Conservation (phyloP, 2,888 invertebrate species). For the Drosophila eohydei region DNA sequence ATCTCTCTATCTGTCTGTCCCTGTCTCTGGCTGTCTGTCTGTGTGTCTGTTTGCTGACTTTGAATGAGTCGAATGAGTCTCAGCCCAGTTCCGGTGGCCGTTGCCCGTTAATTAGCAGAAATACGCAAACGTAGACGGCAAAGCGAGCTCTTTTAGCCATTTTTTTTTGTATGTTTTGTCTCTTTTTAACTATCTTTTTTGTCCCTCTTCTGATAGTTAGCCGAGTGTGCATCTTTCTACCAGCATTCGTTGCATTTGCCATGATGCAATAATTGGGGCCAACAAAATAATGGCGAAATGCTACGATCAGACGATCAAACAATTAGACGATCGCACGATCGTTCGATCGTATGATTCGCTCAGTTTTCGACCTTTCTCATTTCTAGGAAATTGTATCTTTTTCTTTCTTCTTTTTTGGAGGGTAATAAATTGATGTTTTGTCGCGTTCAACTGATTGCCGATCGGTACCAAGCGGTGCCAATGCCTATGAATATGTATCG, state of each 20-base stretch:
- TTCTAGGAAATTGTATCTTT: conserved; percentile 68
- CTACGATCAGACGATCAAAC: conserved; percentile 31
- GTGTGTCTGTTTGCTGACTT: conserved; percentile 52
- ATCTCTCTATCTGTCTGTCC: conserved; percentile 25
- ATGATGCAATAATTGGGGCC: conserved; percentile 71
- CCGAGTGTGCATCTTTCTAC: conserved; percentile 47
- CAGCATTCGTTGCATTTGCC: conserved; percentile 18
- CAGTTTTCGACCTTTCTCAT: conserved; percentile 62
- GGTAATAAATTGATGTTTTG: conserved; percentile 43
- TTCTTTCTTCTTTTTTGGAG: conserved; percentile 13
- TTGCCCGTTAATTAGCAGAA: conserved; percentile 65
- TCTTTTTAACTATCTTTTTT: background rate
- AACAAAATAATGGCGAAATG: conserved; percentile 35
- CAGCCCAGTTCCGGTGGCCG: conserved; percentile 46
- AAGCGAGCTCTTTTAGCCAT: conserved; percentile 11
- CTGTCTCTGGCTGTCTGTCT: conserved; percentile 12
- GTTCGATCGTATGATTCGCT: conserved; percentile 31
- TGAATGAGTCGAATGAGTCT: conserved; percentile 52
- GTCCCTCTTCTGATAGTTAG: conserved; percentile 14
- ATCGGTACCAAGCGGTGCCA: conserved; percentile 54
- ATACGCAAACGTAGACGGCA: conserved; percentile 55
- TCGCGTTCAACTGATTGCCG: conserved; percentile 25
- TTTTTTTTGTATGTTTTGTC: background rate
- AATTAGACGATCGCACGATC: conserved; percentile 42
- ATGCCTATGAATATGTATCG: conserved; percentile 58